Conservation (phyloP, 2,113 vertebrate species). For the Mesocricetus auratus region DNA sequence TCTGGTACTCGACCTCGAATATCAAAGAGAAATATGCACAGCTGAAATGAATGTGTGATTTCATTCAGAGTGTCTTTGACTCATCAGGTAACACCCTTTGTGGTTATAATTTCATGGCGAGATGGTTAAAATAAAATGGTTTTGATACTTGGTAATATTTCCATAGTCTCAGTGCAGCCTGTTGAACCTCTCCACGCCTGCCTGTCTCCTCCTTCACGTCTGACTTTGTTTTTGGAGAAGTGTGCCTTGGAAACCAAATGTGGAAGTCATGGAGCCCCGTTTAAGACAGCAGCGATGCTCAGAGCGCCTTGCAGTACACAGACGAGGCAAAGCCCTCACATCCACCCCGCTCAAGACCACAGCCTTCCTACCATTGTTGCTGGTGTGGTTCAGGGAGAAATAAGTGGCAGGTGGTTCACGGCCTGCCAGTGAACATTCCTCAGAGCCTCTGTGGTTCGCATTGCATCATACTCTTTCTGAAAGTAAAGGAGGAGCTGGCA, state of each 20-base stretch:
- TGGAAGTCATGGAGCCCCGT: too few species aligned
- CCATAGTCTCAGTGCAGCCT: neutral
- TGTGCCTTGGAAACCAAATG: neutral
- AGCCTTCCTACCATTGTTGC: neutral
- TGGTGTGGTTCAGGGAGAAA: neutral
- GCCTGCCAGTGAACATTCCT: neutral
- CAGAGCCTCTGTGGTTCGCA: neutral
- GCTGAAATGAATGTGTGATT: conserved; percentile 47
- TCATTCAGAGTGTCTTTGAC: conserved; percentile 72
- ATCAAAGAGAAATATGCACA: conserved; percentile 68
- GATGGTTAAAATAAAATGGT: conserved; percentile 56
- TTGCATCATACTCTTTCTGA: neutral
- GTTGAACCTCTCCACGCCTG: neutral
- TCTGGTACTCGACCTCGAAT: conserved; percentile 85
- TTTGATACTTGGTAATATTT: conserved; percentile 60
- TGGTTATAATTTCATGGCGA: conserved; percentile 24
- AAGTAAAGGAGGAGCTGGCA: neutral
- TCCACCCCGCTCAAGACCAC: neutral
- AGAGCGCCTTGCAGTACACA: neutral
- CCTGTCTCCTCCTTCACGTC: neutral
- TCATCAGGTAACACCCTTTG: conserved; percentile 35
- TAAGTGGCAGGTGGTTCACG: neutral
- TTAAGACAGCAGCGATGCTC: neutral
- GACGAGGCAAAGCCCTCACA: neutral
- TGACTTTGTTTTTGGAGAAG: neutral